Percentiles rank a stretch among this genome's conserved stretches.
phyloP scores from a whole-genome alignment of 1,140 invertebrate species.

The Caenorhabditis remanei region DNA sequence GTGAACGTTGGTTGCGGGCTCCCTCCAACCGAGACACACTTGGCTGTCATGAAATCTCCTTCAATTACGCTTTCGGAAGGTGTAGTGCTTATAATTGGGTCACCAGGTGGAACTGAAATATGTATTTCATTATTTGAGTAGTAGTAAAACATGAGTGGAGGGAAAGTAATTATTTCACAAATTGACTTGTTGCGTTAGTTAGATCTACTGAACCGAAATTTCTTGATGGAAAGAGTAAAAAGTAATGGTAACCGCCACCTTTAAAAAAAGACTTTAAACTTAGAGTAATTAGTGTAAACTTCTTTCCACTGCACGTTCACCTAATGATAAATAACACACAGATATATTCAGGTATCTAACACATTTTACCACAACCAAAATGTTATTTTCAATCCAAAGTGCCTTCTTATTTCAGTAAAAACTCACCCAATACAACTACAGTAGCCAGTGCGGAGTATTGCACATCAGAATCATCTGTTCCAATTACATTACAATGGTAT shows the following conservation, averaged over 20 bases:
- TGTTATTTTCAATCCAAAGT: too few species aligned
- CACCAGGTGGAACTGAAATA: constrained; percentile 64
- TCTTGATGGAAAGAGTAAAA: too few species aligned
- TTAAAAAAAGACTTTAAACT: too few species aligned
- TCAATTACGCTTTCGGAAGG: constrained; percentile 57
- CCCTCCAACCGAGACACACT: constrained; percentile 59
- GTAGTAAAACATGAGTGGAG: background rate
- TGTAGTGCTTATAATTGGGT: constrained; percentile 54
- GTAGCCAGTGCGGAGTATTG: constrained; percentile 20
- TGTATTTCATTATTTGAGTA: background rate
- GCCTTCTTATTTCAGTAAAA: too few species aligned
- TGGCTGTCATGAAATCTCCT: constrained; percentile 59
- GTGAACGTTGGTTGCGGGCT: constrained; percentile 60
- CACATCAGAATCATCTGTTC: constrained; percentile 31
- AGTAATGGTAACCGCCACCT: too few species aligned
- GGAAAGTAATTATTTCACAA: constrained; percentile 16
- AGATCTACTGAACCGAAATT: background rate
- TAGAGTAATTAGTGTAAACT: too few species aligned
- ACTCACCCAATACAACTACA: background rate
- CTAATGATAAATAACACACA: too few species aligned
- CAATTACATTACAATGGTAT: constrained; percentile 49
- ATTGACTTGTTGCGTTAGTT: background rate
- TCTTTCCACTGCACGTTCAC: too few species aligned
- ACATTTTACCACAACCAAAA: too few species aligned
- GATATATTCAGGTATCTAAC: too few species aligned